Base-by-base conservation (phyloP, 2,888 invertebrate species). In the Cephonodes hylas region DNA sequence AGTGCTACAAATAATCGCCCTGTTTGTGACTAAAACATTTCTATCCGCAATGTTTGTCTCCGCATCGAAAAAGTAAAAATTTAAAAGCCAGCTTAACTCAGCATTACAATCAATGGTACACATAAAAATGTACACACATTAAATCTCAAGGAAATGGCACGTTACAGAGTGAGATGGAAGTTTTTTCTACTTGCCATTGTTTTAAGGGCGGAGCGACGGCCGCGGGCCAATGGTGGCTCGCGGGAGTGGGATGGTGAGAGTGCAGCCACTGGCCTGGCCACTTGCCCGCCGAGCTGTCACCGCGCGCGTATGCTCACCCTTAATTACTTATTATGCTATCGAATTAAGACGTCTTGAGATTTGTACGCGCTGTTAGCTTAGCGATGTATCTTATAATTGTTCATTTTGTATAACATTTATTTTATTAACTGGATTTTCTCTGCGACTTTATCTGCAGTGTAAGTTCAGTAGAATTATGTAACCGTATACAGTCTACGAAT, bases 131-230 rank as follows among this genome's bases (percentile, higher is more conserved):
- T 53, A 20, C 18, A 31, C 18, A 31, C 3, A 53, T 31, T 15
- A 31, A 53, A 53, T 53, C 53, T 53, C 53, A 53, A 53, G 53
- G 53, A 53, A 53, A 45, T 13, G 8, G 31, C 18, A 31, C 31
- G 31, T 48, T 31, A 31, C 27, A 31, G 53, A 53, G 27, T 18
- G 53, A 53, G 53, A 53, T 10, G 10, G 44, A 25, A 10, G 42
- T 59, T 59, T 59, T 59, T 59, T 59, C 59, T 44, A 44, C 59
- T 59, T 25, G 18, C 59, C 25, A 59, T 59, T 59, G 59, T 59
- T 59, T 59, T 44, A 59, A 44, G 59, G 59, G 59, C 59, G 59
- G 59, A 44, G 44, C 53, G 27, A 27, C 18, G 13, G 3, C 44
- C 42, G 15, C 15, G 42, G n/a, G 58, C 59, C 59, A 59, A 59